Conservation (phyloP, 2,113 vertebrate genomes). For the Neogale vison region DNA sequence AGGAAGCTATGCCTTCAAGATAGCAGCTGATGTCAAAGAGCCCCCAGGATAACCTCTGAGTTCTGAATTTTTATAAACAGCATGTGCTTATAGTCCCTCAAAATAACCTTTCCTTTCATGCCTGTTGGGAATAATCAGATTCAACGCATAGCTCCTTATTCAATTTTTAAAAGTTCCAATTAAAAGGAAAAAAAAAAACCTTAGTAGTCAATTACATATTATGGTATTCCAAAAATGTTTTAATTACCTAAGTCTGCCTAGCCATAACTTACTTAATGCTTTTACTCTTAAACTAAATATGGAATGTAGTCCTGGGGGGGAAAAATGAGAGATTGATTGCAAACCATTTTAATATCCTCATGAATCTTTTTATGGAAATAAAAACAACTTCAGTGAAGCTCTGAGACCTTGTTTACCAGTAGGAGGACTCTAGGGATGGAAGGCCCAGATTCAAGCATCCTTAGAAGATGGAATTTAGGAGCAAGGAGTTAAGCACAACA, state of each 20-base stretch:
- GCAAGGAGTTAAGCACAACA: background rate
- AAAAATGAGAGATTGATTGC: conserved; percentile 46
- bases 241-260: conserved; percentile 71
- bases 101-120: conserved; percentile 56
- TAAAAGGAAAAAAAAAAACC: conserved; percentile 51
- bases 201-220: conserved; percentile 63
- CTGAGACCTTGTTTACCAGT: conserved; percentile 12
- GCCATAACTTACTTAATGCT: conserved; percentile 63
- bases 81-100: conserved; percentile 11
- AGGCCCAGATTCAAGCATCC: background rate
- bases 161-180: conserved; percentile 73
- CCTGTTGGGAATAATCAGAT: conserved; percentile 69
- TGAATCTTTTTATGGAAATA: conserved; percentile 61
- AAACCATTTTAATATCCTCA: conserved; percentile 63
- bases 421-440: background rate
- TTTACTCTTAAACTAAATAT: conserved; percentile 73
- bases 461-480: conserved; percentile 21
- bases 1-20: background rate
- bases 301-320: background rate
- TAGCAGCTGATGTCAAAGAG: conserved; percentile 18
- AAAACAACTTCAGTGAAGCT: conserved; percentile 36
- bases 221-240: conserved; percentile 67
- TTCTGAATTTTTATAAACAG: conserved; percentile 47
- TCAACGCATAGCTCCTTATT: conserved; percentile 60
- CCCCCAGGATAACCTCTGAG: background rate